These are phyloP conservation scores for Drosophila mercatorum DNA, from an alignment of 2,888 invertebrate species.

Conservation along the genomic window DNA sequence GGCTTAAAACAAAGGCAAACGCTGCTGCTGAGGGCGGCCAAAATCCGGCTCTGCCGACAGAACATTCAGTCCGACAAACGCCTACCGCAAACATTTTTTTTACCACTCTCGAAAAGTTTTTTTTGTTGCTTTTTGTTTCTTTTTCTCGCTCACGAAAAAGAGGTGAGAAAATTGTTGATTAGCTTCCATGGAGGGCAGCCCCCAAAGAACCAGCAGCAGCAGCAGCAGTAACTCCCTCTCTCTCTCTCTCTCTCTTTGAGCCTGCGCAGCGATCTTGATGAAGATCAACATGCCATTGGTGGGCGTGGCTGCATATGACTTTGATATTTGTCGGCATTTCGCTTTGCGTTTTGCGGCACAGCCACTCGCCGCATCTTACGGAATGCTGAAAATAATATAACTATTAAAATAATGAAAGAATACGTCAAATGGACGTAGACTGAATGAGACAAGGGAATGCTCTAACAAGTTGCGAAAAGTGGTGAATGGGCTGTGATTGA, in stretches of 20 bases:
- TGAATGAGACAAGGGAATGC: slow-evolving; percentile 20
- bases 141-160: slow-evolving; percentile 80
- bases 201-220: slow-evolving; percentile 23
- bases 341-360: slow-evolving; percentile 50
- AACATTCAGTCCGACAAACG: slow-evolving; percentile 82
- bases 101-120: neutral
- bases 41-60: slow-evolving; percentile 79
- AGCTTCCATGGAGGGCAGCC: slow-evolving; percentile 83
- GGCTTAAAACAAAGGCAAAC: slow-evolving; percentile 80
- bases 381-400: slow-evolving; percentile 78
- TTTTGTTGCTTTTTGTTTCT: slow-evolving; percentile 7
- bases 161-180: slow-evolving; percentile 85
- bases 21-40: slow-evolving; percentile 24
- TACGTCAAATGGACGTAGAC: neutral
- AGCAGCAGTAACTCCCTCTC: neutral
- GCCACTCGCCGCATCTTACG: slow-evolving; percentile 27
- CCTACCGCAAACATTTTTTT: slow-evolving; percentile 74
- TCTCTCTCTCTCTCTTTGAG: neutral
- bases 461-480: slow-evolving; percentile 15
- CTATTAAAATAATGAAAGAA: slow-evolving; percentile 71
- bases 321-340: slow-evolving; percentile 80
- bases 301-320: slow-evolving; percentile 80
- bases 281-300: slow-evolving; percentile 78
- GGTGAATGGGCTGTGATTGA: neutral
- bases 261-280: slow-evolving; percentile 72